Conservation (phyloP, 2,113 vertebrate species). For the Plecturocebus donacophilus region DNA sequence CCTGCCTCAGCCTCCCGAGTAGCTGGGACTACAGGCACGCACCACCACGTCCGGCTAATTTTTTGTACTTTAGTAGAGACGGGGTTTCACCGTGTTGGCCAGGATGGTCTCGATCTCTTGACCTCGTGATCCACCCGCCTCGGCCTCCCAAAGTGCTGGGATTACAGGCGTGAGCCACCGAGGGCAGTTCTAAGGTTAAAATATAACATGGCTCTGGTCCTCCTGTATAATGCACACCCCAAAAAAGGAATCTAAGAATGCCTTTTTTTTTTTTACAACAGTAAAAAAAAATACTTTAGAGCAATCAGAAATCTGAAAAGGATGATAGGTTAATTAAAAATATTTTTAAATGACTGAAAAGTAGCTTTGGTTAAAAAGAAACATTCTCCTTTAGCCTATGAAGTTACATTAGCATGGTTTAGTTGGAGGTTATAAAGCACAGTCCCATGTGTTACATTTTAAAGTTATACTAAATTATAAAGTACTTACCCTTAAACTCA, state of each 20-base stretch:
- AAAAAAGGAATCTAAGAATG: constrained; percentile 12
- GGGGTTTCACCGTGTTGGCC: no score
- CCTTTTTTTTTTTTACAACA: neutral
- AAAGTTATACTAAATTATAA: constrained; percentile 53
- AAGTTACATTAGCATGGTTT: neutral
- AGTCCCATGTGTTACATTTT: constrained; percentile 22
- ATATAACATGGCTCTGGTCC: neutral
- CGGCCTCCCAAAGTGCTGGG: no score
- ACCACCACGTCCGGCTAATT: no score
- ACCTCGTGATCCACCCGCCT: no score
- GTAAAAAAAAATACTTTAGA: constrained; percentile 60
- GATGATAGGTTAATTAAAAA: constrained; percentile 34
- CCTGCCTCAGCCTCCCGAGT: no score
- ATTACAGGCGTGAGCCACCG: no score
- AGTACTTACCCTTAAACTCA: constrained; percentile 47
- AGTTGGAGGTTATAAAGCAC: neutral
- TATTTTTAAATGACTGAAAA: constrained; percentile 69
- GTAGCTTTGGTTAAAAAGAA: constrained; percentile 33
- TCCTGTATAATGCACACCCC: neutral
- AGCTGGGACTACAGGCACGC: no score
- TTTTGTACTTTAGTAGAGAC: no score
- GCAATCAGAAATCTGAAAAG: constrained; percentile 51
- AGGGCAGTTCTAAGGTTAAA: constrained; percentile 25
- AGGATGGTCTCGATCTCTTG: no score
- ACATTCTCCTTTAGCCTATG: neutral